phyloP scores from a whole-genome alignment of 2,888 invertebrate genomes.

The Noctua janthe region DNA sequence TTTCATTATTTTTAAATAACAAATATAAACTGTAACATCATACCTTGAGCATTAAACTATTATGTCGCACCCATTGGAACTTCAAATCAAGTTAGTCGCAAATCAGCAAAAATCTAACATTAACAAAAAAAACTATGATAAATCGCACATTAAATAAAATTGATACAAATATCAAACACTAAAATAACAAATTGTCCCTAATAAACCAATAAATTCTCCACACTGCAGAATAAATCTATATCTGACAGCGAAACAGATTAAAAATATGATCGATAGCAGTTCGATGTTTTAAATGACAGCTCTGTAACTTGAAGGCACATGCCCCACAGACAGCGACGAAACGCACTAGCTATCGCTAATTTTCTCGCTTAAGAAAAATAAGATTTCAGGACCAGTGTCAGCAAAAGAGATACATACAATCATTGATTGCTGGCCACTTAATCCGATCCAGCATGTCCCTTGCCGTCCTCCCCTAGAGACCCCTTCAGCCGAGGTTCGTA shows the following conservation, averaged over 20 bases:
- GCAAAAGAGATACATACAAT: background rate
- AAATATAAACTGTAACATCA: background rate
- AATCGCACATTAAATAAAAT: slow-evolving; percentile 36
- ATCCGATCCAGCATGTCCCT: background rate
- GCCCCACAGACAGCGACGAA: background rate
- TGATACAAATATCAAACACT: slow-evolving; percentile 27
- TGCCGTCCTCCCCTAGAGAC: background rate
- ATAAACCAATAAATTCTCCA: slow-evolving; percentile 59
- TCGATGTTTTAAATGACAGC: slow-evolving; percentile 58
- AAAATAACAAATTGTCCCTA: slow-evolving; percentile 57
- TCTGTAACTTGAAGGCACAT: slow-evolving; percentile 27
- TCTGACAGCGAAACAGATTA: slow-evolving; percentile 61
- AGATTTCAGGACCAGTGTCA: background rate
- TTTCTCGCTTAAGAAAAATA: background rate
- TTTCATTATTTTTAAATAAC: no score
- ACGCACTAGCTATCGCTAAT: background rate
- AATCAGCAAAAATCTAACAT: background rate
- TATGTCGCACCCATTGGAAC: background rate
- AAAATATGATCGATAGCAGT: slow-evolving; percentile 62
- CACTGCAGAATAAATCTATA: slow-evolving; percentile 56
- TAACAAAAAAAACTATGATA: slow-evolving; percentile 35
- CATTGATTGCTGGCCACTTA: background rate
- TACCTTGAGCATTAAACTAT: background rate
- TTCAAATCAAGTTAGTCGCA: background rate
- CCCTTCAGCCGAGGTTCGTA: background rate